Percentiles rank a stretch among this genome's conserved stretches.
phyloP scores from a whole-genome alignment of 2,113 vertebrate genomes.

The Paramisgurnus dabryanus region DNA sequence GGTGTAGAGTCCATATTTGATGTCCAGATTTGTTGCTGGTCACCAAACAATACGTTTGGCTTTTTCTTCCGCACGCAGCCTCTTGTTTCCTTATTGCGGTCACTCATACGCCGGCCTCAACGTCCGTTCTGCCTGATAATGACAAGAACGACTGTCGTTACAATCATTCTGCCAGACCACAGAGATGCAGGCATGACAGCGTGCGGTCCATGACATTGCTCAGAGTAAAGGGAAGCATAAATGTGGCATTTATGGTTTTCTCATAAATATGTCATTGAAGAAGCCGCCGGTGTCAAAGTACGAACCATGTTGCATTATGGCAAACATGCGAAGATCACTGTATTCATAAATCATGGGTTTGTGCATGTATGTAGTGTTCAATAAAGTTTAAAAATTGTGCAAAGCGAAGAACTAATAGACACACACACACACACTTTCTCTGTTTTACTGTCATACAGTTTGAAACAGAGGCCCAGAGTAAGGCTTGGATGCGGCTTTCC shows the following conservation, averaged over 20 bases:
- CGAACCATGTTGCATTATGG: neutral
- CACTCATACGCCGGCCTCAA: conserved; percentile 78
- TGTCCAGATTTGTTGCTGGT: conserved; percentile 26
- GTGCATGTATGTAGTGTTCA: neutral
- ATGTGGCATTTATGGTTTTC: conserved; percentile 35
- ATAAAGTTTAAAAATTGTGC: neutral
- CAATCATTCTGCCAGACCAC: conserved; percentile 62
- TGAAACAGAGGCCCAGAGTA: conserved; percentile 48
- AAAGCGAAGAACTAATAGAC: conserved; percentile 12
- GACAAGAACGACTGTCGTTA: conserved; percentile 80
- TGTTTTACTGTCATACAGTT: conserved; percentile 40
- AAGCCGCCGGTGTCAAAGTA: conserved; percentile 18
- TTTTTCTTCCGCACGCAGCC: conserved; percentile 66
- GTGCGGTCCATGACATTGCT: conserved; percentile 60
- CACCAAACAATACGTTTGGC: conserved; percentile 55
- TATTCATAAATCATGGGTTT: neutral
- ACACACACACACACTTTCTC: conserved; percentile 29
- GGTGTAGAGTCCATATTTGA: conserved; percentile 10
- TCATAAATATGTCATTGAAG: neutral
- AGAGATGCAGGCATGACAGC: conserved; percentile 60
- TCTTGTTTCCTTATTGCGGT: conserved; percentile 66
- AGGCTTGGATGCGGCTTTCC: conserved; percentile 35
- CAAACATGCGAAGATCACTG: conserved; percentile 38
- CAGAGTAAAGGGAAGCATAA: conserved; percentile 54
- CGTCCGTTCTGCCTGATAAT: conserved; percentile 81